These are phyloP conservation scores for Nemotelus pantherinus DNA, from an alignment of 2,888 invertebrate genomes.

Conservation along the genomic window DNA sequence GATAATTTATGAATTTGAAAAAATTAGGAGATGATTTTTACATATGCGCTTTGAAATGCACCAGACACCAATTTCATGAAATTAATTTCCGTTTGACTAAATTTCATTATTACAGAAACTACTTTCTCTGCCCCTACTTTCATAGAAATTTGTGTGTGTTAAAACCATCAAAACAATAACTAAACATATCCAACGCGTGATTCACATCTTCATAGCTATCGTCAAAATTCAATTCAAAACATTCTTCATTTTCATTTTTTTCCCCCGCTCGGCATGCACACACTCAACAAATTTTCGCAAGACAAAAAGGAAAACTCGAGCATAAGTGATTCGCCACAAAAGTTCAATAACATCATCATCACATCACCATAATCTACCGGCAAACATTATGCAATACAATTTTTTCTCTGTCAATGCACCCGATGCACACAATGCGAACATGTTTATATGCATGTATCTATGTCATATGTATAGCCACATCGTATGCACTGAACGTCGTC, in stretches of 20 bases:
- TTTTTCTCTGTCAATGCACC: not conserved
- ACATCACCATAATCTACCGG: not conserved
- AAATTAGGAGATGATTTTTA: too few species aligned
- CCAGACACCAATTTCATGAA: too few species aligned
- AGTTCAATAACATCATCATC: constrained; percentile 33
- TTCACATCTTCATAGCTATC: too few species aligned
- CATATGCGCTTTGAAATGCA: too few species aligned
- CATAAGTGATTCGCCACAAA: constrained; percentile 32
- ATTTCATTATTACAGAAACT: too few species aligned
- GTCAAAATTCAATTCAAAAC: not conserved
- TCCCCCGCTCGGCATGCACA: not conserved
- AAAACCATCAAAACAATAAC: too few species aligned
- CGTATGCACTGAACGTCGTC: not conserved
- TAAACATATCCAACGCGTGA: too few species aligned
- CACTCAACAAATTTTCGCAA: not conserved
- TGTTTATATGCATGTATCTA: too few species aligned
- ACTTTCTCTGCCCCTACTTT: too few species aligned
- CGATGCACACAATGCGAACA: not conserved
- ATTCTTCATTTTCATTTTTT: not conserved
- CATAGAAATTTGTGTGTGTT: too few species aligned
- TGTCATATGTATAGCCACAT: not conserved
- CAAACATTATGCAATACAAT: constrained; percentile 37
- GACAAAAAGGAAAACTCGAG: constrained; percentile 4
- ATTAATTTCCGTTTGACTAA: too few species aligned
- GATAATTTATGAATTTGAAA: too few species aligned